Evolutionary conservation across 2,888 invertebrate genomes (phyloP).

Genomic region (Achlya flavicornis): DNA sequence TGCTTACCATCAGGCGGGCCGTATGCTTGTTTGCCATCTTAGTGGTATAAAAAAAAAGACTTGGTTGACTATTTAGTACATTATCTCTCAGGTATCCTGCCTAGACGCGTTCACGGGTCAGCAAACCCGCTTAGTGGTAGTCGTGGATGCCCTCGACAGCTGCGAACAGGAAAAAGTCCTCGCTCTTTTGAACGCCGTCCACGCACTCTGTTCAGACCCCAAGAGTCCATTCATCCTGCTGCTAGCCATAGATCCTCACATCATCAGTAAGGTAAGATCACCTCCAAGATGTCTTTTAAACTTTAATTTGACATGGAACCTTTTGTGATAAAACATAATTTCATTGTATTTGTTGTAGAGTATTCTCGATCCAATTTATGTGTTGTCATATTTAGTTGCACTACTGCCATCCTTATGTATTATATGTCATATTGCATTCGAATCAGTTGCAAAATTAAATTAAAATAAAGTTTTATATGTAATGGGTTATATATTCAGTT

Average conservation of each 20-base stretch:
- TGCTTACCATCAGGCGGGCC: too few relatives aligned
- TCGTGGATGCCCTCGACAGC: constrained; percentile 98
- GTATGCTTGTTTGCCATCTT: too few relatives aligned
- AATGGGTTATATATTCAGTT: too few relatives aligned
- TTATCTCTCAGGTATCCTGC: constrained; percentile 88
- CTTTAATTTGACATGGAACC: too few relatives aligned
- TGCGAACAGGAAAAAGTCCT: constrained; percentile 98
- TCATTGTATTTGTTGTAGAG: background rate
- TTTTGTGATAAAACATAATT: constrained; percentile 23
- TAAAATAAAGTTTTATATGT: too few relatives aligned
- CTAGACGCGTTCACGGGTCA: constrained; percentile 96
- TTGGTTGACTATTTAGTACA: background rate
- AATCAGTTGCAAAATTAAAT: too few relatives aligned
- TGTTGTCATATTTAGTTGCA: background rate
- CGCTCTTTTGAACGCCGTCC: constrained; percentile 96
- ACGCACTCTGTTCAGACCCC: constrained; percentile 96
- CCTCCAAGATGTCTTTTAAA: background rate
- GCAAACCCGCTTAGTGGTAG: constrained; percentile 96
- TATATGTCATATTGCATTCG: background rate
- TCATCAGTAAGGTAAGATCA: constrained; percentile 93
- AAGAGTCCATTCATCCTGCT: constrained; percentile 98
- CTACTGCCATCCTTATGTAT: background rate
- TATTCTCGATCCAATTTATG: background rate
- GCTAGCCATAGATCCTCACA: constrained; percentile 98
- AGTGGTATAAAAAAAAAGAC: too few relatives aligned